Evolutionary conservation across 2,888 invertebrate genomes (phyloP).

Genomic region (Sinelater perroti): DNA sequence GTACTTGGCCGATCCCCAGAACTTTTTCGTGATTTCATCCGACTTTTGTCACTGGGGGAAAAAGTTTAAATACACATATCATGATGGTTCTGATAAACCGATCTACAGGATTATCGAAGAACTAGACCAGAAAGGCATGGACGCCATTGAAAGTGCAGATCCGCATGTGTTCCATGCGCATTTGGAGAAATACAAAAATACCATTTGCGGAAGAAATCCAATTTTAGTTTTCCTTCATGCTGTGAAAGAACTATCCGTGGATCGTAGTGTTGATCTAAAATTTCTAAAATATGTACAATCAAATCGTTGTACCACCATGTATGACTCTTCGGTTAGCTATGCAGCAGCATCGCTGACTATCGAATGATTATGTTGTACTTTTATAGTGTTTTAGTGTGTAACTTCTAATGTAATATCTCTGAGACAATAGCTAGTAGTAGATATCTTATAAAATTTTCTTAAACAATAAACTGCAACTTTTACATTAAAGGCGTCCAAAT

Average conservation of each 20-base stretch:
- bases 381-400: neutral
- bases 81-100: slow-evolving; percentile 71
- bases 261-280: slow-evolving; percentile 70
- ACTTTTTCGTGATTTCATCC: slow-evolving; percentile 91
- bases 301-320: slow-evolving; percentile 80
- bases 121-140: slow-evolving; percentile 93
- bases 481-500: too few relatives aligned
- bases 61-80: slow-evolving; percentile 83
- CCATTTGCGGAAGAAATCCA: slow-evolving; percentile 97
- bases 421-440: too few relatives aligned
- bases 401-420: too few relatives aligned
- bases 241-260: slow-evolving; percentile 65
- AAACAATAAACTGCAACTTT: too few relatives aligned
- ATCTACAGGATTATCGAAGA: slow-evolving; percentile 91
- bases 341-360: slow-evolving; percentile 85
- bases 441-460: too few relatives aligned
- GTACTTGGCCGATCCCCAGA: slow-evolving; percentile 88
- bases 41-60: slow-evolving; percentile 99
- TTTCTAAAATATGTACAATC: slow-evolving; percentile 96
- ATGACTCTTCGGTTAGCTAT: slow-evolving; percentile 96
- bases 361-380: neutral
- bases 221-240: slow-evolving; percentile 90
- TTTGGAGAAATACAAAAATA: slow-evolving; percentile 89
- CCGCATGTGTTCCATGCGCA: slow-evolving; percentile 86
- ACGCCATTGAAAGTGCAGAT: slow-evolving; percentile 86